phyloP scores from a whole-genome alignment of 2,113 vertebrate species.

The Vulpes vulpes region DNA sequence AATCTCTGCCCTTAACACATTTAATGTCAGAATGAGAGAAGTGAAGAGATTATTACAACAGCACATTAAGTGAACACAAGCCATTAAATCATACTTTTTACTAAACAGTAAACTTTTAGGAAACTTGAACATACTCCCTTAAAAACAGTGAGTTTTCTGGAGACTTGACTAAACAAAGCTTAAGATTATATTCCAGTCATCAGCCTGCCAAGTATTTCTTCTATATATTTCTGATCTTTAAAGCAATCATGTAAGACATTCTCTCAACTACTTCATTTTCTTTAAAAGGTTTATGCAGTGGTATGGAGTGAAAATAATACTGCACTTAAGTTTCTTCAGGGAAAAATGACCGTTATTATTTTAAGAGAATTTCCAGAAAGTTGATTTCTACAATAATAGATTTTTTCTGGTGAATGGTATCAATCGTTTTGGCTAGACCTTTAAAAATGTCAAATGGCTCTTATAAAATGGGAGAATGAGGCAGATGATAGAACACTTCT shows the following conservation, averaged over 20 bases:
- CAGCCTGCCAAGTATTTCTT: conserved; percentile 35
- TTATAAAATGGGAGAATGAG: conserved; percentile 38
- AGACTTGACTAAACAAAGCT: background rate
- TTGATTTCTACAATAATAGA: conserved; percentile 53
- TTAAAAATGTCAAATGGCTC: conserved; percentile 24
- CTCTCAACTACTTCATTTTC: conserved; percentile 36
- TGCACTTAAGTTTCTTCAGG: conserved; percentile 36
- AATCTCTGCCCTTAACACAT: background rate
- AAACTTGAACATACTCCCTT: conserved; percentile 23
- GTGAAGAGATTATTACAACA: background rate
- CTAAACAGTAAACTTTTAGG: background rate
- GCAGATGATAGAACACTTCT: background rate
- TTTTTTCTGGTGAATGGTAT: conserved; percentile 50
- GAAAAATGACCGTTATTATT: conserved; percentile 60
- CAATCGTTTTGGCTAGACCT: conserved; percentile 53
- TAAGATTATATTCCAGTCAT: background rate
- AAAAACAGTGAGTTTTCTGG: background rate
- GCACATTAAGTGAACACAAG: background rate
- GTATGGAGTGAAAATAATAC: conserved; percentile 24
- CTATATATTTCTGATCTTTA: conserved; percentile 33
- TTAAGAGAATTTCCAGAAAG: conserved; percentile 65
- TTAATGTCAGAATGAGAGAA: background rate
- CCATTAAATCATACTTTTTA: background rate
- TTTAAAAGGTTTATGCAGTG: conserved; percentile 43
- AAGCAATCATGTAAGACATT: conserved; percentile 48